Evolutionary conservation across 2,888 invertebrate genomes (phyloP), one percentile per base, ranked within the genome.

Genomic region (Glaucopsyche alexis): DNA sequence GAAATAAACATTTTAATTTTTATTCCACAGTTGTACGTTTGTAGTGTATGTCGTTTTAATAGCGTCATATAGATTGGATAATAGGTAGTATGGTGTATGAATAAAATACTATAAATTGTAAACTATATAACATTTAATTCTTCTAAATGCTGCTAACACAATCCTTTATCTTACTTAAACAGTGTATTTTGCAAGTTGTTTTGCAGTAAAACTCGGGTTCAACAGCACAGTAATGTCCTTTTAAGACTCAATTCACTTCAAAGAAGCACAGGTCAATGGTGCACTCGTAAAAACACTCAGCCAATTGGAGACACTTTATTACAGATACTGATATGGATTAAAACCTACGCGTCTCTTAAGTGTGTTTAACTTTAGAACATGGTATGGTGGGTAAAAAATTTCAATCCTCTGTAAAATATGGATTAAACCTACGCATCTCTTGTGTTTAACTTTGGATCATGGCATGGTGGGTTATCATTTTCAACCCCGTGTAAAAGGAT

Each of bases 201-300:
- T 60, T 60, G 29, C 60, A 29, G 60, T 60, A 60, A 60, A 42
- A 60, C 13, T 38, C 29, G 60, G 29, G 60, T 60, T 60, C 60
- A 60, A 60, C 60, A 60, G 14, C 60, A 38, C 60, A 60, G 60
- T 60, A 60, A 60, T 60, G 60, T 55, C 55, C 19, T 55, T 19
- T 29, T 4, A 29, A 29, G 29, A 29, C 2, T 55, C 55, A 55
- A 74, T 74, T 74, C 60, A 66, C 47, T 71, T 74, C 74, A 45
- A 65, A 67, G 74, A 74, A 71, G 38, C 38, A 13, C 19, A 67
- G 40, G 67, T 13, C 60, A 60, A 60, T 38, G 60, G 60, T 60
- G 60, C 60, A 60, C 60, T 29, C 60, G 29, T 60, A 60, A 60
- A 55, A 60, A 60, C 60, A 60, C 60, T 60, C 60, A 7, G 60